phyloP scores from a whole-genome alignment of 2,113 vertebrate genomes.

The Pygathrix nemaeus region DNA sequence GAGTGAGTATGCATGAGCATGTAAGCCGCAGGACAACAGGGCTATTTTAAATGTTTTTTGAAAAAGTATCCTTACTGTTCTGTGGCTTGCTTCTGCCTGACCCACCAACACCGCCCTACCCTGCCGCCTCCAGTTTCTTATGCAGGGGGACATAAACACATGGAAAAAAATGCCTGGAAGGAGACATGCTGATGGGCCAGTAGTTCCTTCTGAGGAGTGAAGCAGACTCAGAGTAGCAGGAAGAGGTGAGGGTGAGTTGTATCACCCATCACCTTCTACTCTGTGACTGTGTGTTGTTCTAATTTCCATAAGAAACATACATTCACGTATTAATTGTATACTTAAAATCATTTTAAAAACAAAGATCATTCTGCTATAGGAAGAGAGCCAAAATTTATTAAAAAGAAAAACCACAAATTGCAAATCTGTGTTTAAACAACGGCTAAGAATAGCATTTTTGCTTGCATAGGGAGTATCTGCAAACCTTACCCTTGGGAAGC shows the following conservation, averaged over 20 bases:
- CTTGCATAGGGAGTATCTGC: not conserved
- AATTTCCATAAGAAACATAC: not conserved
- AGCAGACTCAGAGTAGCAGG: not conserved
- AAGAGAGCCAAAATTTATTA: not conserved
- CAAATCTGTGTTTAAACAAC: not conserved
- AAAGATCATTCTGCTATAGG: not conserved
- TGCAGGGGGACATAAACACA: not conserved
- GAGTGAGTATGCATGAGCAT: not conserved
- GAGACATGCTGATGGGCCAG: fast-evolving
- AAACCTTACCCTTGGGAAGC: not conserved
- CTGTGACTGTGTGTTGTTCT: not conserved
- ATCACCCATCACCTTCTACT: not conserved
- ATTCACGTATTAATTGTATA: not conserved
- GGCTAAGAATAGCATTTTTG: not conserved
- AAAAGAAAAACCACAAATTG: not conserved
- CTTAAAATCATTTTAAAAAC: not conserved
- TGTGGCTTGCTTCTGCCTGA: not conserved
- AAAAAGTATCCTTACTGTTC: not conserved
- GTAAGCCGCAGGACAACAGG: not conserved
- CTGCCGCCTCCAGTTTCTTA: not conserved
- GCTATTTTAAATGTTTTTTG: not conserved
- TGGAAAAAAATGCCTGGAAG: not conserved
- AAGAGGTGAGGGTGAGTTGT: not conserved
- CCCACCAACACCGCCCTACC: fast-evolving
- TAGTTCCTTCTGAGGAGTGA: not conserved